Evolutionary conservation across 1,140 invertebrate genomes (phyloP).

Genomic region (Caerostris darwini): DNA sequence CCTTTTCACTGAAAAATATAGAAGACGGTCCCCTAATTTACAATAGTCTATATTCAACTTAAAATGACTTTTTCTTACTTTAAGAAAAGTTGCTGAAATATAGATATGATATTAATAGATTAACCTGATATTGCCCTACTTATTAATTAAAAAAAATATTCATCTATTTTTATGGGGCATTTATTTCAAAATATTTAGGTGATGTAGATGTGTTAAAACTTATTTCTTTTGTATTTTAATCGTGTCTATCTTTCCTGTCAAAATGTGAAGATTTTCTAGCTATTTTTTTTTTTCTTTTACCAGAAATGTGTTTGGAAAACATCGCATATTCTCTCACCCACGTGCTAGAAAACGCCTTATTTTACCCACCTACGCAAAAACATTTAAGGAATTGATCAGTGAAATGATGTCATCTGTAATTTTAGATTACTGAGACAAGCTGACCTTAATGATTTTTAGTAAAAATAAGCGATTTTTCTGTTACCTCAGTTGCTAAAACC

Average conservation of each 20-base stretch:
- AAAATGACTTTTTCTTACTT: too few relatives aligned
- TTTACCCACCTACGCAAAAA: slow-evolving; percentile 1
- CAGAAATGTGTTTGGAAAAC: not conserved
- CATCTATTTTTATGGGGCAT: too few relatives aligned
- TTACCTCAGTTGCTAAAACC: not conserved
- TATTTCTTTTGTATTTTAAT: not conserved
- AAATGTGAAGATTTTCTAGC: not conserved
- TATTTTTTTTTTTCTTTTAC: not conserved
- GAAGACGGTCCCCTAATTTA: too few relatives aligned
- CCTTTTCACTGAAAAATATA: too few relatives aligned
- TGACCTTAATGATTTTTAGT: not conserved
- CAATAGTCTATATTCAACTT: too few relatives aligned
- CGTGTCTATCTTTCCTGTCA: not conserved
- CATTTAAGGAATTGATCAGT: not conserved
- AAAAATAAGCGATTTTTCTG: not conserved
- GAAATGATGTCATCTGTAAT: not conserved
- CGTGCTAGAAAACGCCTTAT: not conserved
- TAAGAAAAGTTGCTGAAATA: too few relatives aligned
- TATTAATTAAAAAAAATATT: too few relatives aligned
- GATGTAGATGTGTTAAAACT: too few relatives aligned
- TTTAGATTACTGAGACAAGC: not conserved
- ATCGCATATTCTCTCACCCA: not conserved
- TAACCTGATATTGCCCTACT: too few relatives aligned
- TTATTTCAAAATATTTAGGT: too few relatives aligned
- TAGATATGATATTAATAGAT: too few relatives aligned